phyloP scores from a whole-genome alignment of 2,113 vertebrate genomes.

The Hirundichthys speculiger region DNA sequence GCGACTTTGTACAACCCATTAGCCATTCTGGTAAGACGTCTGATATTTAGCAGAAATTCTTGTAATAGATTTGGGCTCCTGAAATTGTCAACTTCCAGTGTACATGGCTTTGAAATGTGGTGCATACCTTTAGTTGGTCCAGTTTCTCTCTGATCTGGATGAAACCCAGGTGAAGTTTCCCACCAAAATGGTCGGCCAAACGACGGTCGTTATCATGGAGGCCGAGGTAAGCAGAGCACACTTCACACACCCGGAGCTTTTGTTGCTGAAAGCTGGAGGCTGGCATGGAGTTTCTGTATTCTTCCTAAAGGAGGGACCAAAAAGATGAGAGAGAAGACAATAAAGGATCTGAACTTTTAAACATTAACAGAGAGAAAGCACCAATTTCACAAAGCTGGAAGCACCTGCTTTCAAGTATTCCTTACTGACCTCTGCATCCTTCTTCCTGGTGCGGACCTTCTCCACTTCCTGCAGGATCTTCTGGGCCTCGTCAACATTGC shows the following conservation, averaged over 20 bases:
- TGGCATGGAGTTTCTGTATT: constrained; percentile 98
- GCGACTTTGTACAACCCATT: not conserved
- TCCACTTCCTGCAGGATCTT: constrained; percentile 98
- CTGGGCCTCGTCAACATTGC: constrained; percentile 97
- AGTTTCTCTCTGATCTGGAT: constrained; percentile 98
- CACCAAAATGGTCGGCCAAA: constrained; percentile 97
- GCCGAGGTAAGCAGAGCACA: constrained; percentile 97
- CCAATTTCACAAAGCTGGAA: not conserved
- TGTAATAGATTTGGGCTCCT: no score
- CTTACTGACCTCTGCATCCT: constrained; percentile 93
- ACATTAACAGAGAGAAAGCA: rapidly evolving
- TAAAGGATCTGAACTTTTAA: no score
- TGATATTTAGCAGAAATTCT: no score
- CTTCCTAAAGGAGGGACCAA: constrained; percentile 82
- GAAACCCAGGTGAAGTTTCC: constrained; percentile 97
- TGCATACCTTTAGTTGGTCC: constrained; percentile 90
- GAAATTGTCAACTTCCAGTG: not conserved
- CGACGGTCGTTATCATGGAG: constrained; percentile 98
- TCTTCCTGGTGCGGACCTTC: constrained; percentile 94
- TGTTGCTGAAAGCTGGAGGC: constrained; percentile 99
- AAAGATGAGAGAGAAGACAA: not conserved
- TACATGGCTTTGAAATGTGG: not conserved
- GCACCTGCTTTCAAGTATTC: not conserved
- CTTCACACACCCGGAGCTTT: constrained; percentile 97
- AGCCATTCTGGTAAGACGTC: not conserved